phyloP scores from a whole-genome alignment of 2,797 vertebrate species.

The Aratinga solstitialis region DNA sequence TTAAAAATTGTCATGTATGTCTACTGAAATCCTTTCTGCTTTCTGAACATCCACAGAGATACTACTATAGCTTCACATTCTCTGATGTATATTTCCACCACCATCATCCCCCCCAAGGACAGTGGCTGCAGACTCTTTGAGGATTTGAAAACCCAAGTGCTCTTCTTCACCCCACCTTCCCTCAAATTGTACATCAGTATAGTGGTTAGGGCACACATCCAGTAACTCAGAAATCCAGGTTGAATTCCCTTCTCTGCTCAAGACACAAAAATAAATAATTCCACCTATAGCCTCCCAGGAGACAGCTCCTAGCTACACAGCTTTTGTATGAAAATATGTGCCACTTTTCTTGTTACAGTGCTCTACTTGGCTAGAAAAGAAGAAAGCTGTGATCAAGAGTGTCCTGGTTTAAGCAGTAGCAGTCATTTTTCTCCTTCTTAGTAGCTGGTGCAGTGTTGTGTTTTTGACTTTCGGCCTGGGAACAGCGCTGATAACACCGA shows the following conservation, averaged over 20 bases:
- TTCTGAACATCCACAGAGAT: background rate
- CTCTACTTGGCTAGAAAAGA: background rate
- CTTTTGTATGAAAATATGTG: background rate
- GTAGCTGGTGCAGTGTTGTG: background rate
- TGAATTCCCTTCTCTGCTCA: background rate
- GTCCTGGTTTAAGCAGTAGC: background rate
- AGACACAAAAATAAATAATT: background rate
- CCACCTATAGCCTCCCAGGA: background rate
- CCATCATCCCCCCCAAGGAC: background rate
- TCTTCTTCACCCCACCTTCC: too few relatives aligned
- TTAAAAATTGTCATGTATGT: background rate
- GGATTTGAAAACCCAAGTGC: background rate
- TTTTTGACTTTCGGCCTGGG: background rate
- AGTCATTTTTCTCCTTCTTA: background rate
- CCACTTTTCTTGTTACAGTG: background rate
- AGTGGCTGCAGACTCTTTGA: background rate
- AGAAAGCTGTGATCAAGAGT: background rate
- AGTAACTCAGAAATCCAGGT: background rate
- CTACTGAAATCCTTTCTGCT: background rate
- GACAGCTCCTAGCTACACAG: background rate
- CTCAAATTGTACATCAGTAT: rapidly evolving
- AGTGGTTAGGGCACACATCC: background rate
- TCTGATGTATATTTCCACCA: rapidly evolving
- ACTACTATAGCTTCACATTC: background rate
- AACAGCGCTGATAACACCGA: background rate